These are phyloP conservation scores for Chymomyza procnemis DNA, from an alignment of 2,888 invertebrate species.

Conservation along the genomic window DNA sequence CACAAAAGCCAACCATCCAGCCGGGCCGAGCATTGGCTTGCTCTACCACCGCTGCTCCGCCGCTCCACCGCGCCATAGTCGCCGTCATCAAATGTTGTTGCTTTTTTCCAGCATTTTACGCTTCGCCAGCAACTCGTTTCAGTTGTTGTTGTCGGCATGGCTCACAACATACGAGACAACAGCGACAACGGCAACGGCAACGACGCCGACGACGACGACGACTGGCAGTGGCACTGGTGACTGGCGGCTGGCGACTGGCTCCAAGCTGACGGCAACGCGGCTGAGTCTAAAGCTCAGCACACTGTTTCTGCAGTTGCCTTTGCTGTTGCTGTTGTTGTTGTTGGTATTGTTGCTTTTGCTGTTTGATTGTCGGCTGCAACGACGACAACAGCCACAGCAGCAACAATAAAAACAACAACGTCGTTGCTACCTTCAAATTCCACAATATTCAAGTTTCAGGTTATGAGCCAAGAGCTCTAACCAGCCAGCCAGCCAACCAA, in stretches of 20 bases:
- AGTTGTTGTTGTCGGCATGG: slow-evolving; percentile 35
- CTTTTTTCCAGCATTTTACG: slow-evolving; percentile 46
- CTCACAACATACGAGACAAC: slow-evolving; percentile 5
- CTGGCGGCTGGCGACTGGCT: slow-evolving; percentile 44
- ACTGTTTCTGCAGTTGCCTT: slow-evolving; percentile 45
- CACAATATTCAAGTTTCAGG: slow-evolving; percentile 73
- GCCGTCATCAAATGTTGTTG: slow-evolving; percentile 39
- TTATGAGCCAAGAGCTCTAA: slow-evolving; percentile 64
- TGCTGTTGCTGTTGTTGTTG: slow-evolving; percentile 32
- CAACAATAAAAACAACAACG: background rate
- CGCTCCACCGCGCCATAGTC: background rate
- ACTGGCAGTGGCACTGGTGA: slow-evolving; percentile 10
- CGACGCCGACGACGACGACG: background rate
- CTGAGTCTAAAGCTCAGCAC: slow-evolving; percentile 71
- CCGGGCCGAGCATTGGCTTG: slow-evolving; percentile 3
- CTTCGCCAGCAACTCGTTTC: slow-evolving; percentile 72
- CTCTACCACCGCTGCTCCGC: slow-evolving; percentile 5
- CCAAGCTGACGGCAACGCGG: slow-evolving; percentile 60
- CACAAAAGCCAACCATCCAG: slow-evolving; percentile 29
- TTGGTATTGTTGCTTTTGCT: background rate
- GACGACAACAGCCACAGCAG: slow-evolving; percentile 21
- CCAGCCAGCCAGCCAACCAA: slow-evolving; percentile 4
- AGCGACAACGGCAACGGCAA: background rate
- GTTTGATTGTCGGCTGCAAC: slow-evolving; percentile 15
- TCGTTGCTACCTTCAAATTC: slow-evolving; percentile 66